Conservation (phyloP, 2,888 invertebrate species). For the Isoperla grammatica region DNA sequence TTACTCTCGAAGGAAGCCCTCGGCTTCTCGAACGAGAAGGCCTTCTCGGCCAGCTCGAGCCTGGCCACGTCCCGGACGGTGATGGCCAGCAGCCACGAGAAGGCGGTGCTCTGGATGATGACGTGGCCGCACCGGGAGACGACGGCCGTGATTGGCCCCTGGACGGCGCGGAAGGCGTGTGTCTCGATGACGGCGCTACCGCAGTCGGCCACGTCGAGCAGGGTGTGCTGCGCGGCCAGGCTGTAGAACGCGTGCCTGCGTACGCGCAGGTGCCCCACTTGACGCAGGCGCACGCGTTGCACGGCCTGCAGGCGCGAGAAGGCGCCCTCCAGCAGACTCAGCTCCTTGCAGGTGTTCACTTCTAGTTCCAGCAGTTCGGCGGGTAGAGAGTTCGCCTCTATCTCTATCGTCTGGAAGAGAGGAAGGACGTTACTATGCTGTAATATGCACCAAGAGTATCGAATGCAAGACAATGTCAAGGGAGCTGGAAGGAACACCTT, state of each 20-base stretch:
- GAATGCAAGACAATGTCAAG: too few relatives aligned
- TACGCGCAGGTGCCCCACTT: slow-evolving; percentile 50
- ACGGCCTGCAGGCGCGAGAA: slow-evolving; percentile 52
- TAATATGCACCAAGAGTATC: too few relatives aligned
- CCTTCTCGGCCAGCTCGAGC: slow-evolving; percentile 52
- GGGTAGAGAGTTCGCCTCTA: slow-evolving; percentile 51
- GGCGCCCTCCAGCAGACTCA: slow-evolving; percentile 52
- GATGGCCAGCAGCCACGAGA: slow-evolving; percentile 60
- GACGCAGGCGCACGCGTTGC: slow-evolving; percentile 50
- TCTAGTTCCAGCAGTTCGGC: slow-evolving; percentile 48
- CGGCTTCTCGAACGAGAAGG: slow-evolving; percentile 57
- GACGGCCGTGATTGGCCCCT: slow-evolving; percentile 57
- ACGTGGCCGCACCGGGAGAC: slow-evolving; percentile 55
- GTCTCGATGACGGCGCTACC: slow-evolving; percentile 55
- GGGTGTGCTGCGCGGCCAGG: slow-evolving; percentile 53
- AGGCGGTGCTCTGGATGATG: slow-evolving; percentile 56
- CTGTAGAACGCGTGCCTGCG: slow-evolving; percentile 56
- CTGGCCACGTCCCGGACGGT: slow-evolving; percentile 52
- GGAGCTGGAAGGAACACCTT: too few relatives aligned
- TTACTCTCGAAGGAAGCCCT: slow-evolving; percentile 36
- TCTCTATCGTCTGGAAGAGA: slow-evolving; percentile 39
- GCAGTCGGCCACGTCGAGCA: slow-evolving; percentile 49
- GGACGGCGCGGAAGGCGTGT: slow-evolving; percentile 56
- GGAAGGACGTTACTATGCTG: not conserved
- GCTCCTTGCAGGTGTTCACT: slow-evolving; percentile 50